Percentiles rank a stretch among this genome's conserved stretches.
These are phyloP conservation scores for Ginglymostoma cirratum DNA, from an alignment of 2,113 vertebrate genomes.

Conservation along the genomic window DNA sequence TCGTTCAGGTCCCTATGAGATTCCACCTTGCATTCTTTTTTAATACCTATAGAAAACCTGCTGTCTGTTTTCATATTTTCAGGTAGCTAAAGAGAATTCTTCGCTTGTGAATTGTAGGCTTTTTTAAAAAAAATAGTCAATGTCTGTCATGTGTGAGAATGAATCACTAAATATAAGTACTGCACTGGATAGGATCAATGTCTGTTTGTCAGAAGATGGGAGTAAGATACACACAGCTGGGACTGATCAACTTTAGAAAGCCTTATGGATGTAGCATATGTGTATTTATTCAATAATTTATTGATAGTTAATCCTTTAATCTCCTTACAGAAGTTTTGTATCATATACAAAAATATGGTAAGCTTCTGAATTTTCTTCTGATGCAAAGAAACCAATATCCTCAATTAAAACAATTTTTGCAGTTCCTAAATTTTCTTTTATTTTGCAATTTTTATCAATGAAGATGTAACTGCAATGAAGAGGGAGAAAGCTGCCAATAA, in stretches of 20 bases:
- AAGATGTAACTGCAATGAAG: background rate
- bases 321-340: background rate
- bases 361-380: background rate
- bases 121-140: background rate
- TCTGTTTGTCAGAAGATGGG: background rate
- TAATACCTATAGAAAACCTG: background rate
- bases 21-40: no score
- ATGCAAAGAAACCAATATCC: background rate
- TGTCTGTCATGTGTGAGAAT: background rate
- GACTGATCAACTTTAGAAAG: background rate
- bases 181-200: background rate
- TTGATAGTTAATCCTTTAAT: constrained; percentile 2
- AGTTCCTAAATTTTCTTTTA: background rate
- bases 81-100: background rate
- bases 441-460: background rate
- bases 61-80: no score
- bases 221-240: constrained; percentile 17
- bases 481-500: background rate
- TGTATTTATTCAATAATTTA: constrained; percentile 5
- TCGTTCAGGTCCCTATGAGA: no score
- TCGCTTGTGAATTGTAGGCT: background rate
- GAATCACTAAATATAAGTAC: background rate
- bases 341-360: background rate
- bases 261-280: background rate
- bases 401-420: background rate